Evolutionary conservation across 2,888 invertebrate genomes (phyloP), one percentile per base, ranked within the genome.

Genomic region (Endotricha flammealis): DNA sequence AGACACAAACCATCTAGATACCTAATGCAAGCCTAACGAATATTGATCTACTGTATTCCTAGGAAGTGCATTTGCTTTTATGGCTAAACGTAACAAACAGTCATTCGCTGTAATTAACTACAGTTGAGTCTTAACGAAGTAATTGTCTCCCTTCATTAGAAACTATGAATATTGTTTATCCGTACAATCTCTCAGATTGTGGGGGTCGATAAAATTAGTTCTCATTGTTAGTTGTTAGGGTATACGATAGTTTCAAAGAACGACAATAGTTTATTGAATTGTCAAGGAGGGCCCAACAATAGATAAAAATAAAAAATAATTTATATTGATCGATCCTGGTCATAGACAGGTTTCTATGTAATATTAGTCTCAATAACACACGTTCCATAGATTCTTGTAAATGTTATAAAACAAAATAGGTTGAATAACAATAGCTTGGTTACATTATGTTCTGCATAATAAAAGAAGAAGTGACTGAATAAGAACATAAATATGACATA

Each of bases 21-120:
- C 20, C 20, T 16, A 20, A 20, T n/a, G 20, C 7, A 20, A 2
- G 20, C 3, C 3, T 20, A 20, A n/a, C 20, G n/a, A 20, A 20
- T 3, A 2, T 6, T 11, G 24, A 1, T 16, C 32, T 32, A 17
- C 11, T 1, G 10, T 13, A 10, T 51, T 48, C 37, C 37, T 44
- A 48, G 53, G 39, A 53, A 47, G 46, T 33, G 31, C 22, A 38
- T 44, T 43, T 50, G 41, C 39, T 53, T 71, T 68, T 71, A 76
- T 72, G 71, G 67, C 70, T 57, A n/a, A n/a, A 52, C 63, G 60
- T 62, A 70, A 75, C 71, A 61, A 60, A 55, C 59, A 46, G 52
- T 64, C 69, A 74, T 80, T 81, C 74, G 77, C 77, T 70, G 74
- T 77, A 80, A 82, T 82, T 80, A 80, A 70, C 63, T 50, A 56